Conservation (phyloP, 2,888 invertebrate species). For the Lathronympha strigana region DNA sequence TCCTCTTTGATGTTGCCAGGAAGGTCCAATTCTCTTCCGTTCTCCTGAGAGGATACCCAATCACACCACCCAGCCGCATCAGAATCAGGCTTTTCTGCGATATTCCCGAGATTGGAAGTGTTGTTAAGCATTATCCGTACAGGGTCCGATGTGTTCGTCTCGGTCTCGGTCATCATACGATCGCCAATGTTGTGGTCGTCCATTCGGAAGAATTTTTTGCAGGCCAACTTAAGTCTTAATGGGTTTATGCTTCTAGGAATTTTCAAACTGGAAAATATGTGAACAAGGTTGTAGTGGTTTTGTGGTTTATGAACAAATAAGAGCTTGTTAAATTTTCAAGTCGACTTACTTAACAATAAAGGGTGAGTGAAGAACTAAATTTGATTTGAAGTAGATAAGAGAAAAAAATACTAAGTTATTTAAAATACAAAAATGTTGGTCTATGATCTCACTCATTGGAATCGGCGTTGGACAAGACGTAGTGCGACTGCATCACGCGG, state of each 20-base stretch:
- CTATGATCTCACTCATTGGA: conserved; percentile 54
- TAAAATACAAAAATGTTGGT: not conserved
- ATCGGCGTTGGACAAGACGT: conserved; percentile 47
- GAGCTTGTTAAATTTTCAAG: no score
- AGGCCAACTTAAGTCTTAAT: conserved; percentile 52
- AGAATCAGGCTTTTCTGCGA: conserved; percentile 46
- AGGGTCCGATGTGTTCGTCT: conserved; percentile 58
- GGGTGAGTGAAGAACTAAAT: no score
- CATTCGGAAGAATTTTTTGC: conserved; percentile 54
- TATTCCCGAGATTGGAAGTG: conserved; percentile 52
- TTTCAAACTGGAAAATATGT: conserved; percentile 50
- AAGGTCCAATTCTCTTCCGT: conserved; percentile 58
- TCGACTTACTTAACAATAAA: no score
- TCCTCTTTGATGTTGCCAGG: conserved; percentile 51
- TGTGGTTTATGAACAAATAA: not conserved
- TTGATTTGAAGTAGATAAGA: no score
- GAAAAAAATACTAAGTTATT: no score
- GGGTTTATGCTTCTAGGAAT: conserved; percentile 52
- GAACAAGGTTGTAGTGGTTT: not conserved
- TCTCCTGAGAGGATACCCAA: conserved; percentile 57
- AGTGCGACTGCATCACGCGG: conserved; percentile 54
- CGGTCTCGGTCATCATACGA: conserved; percentile 59
- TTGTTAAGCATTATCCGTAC: conserved; percentile 55
- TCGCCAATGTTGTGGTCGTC: conserved; percentile 52
- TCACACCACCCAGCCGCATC: not conserved